Evolutionary conservation across 2,797 vertebrate species (phyloP), one percentile per base, ranked within the genome.

Genomic region (Urosaurus nigricauda): DNA sequence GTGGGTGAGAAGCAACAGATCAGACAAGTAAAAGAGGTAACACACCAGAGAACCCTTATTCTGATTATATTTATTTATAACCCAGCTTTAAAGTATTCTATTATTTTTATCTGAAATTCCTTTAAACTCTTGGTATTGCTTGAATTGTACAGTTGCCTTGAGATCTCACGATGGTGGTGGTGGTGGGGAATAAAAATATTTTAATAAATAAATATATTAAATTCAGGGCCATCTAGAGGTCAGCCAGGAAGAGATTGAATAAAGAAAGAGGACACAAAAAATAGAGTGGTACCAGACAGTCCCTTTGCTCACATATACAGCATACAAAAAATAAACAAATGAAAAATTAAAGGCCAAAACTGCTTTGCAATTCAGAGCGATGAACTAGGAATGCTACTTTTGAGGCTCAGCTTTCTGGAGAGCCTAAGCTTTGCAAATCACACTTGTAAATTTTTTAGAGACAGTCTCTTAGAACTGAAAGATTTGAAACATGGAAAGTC

Each of bases 391-490:
- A 51, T 0, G 2, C 19, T 0, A 79, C 73, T 16, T 43, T 63
- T 29, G 0, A 16, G 51, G 32, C 26, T 78, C 24, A 60, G 60
- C 9, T 60, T 75, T 88, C 37, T 21, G 32, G 13, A 75, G 89
- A 43, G 17, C 26, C 32, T 63, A 35, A 74, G 32, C 78, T 73
- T 53, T 87, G 77, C 70, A 83, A 83, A 82, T 43, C 3, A 43
- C 43, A 8, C 85, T 89, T 81, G 51, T 40, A 71, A 32, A 89
- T 88, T 86, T 75, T 94, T 94, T 70, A 87, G 93, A 78, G 87
- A 65, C 63, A 16, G 43, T 71, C 60, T 87, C 85, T 17, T 65
- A 37, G 21, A 85, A 86, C 16, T 35, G 24, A 0, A n/a, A 86
- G 88, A 14, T 74, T 53, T 56, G 83, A 43, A 82, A 83, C 92